Base-by-base conservation (phyloP, 2,113 vertebrate genomes). In the Hystrix cristata region DNA sequence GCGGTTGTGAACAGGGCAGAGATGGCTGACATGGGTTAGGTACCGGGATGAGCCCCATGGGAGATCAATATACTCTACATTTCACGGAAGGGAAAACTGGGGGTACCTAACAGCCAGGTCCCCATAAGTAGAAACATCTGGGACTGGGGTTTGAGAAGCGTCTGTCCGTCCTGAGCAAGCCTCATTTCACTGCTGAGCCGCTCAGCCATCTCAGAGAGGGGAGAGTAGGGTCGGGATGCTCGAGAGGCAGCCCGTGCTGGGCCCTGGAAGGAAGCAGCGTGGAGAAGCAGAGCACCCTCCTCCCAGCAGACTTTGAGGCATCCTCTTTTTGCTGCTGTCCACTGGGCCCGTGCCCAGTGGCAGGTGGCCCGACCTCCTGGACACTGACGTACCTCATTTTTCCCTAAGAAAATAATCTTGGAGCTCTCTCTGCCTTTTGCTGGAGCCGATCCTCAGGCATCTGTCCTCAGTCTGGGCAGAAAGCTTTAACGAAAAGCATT, bases 301-400 rank as follows among this genome's bases (percentile, higher is more conserved):
- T 13, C 13, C 38, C 15, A 6, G n/a, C 25, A 46, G n/a, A 46
- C 19, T 27, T 34, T 0, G 5, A 13, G 64, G 51, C 16, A 15
- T 27, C 31, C 16, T 34, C 12, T 64, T 34, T 74, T 79, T 27
- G 6, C 25, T 23, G n/a, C 60, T 4, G 1, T 25, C 65, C 34
- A 0, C 0, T 0, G 14, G 60, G 18, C 13, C 34, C 31, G 25
- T 64, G 81, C n/a, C 53, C 46, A 1, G n/a, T 1, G 53, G 7
- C n/a, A 7, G 16, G 27, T 5, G 53, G 59, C 29, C 71, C 46
- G 19, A 31, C 4, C 38, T 87, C 71, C 38, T 0, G 0, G 48
- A 34, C 46, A 72, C 53, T 25, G 34, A 9, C 5, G 51, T 51
- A 27, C 23, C 64, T 95, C 67, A 59, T 71, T 85, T 62, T 38